Conservation (phyloP, 2,113 vertebrate genomes). For the Eurystomus gularis region DNA sequence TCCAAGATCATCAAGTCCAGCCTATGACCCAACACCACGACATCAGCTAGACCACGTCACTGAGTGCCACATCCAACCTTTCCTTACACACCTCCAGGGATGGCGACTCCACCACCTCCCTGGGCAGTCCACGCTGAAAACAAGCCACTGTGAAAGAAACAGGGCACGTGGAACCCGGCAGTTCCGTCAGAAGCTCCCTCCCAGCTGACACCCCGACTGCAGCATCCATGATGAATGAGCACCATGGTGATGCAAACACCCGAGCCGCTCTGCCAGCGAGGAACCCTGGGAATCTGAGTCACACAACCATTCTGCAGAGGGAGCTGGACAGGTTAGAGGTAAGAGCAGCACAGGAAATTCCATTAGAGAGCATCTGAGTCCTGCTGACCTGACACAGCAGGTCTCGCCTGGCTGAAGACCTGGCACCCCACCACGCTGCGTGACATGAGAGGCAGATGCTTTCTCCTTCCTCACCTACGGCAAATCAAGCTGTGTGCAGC, state of each 20-base stretch:
- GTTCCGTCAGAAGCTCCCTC: neutral
- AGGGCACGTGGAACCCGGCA: fast-evolving
- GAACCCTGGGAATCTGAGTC: neutral
- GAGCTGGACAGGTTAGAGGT: fast-evolving
- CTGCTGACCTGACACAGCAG: neutral
- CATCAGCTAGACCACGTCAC: too few species aligned
- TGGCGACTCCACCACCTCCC: too few species aligned
- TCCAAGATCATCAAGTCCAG: too few species aligned
- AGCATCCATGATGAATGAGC: neutral
- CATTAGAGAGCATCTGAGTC: neutral
- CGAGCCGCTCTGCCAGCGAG: neutral
- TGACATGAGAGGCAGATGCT: neutral
- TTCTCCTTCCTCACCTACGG: too few species aligned
- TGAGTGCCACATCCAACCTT: too few species aligned
- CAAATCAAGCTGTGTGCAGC: neutral
- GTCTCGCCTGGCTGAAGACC: neutral
- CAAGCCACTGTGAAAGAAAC: neutral
- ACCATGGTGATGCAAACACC: neutral
- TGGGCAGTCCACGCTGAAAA: too few species aligned
- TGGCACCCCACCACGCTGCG: neutral
- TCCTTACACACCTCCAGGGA: too few species aligned
- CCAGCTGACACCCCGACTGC: neutral
- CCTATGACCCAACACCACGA: too few species aligned
- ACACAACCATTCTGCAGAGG: fast-evolving
- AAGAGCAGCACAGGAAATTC: neutral